Base-by-base conservation (phyloP, 2,888 invertebrate genomes). In the Blastobasis lacticolella region DNA sequence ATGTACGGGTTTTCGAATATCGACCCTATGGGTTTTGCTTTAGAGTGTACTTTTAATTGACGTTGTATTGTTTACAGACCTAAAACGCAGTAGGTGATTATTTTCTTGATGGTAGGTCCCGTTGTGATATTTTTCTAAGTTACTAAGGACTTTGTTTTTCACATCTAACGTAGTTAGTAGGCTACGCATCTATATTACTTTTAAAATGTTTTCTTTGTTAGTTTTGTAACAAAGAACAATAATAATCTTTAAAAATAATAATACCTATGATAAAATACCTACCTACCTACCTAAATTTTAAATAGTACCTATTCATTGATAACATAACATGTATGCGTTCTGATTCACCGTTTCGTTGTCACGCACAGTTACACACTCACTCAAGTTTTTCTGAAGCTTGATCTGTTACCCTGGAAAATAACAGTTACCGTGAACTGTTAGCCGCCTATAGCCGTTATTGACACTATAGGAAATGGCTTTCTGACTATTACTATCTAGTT, bases 101-200 rank as follows among this genome's bases (percentile, higher is more conserved):
- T 66, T 67, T 66, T 62, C 59, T 65, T 58, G 63, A 62, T 66
- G 63, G 65, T 65, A 67, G 58, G 61, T 69, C 67, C 71, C 70
- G 73, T 72, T 72, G 66, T 67, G 63, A 64, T 67, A 64, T 63
- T 63, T 42, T 42, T 5, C 8, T 5, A 10, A 8, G 6, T 42
- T 42, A 8, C 1, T 38, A 37, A 37, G 7, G 37, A 3, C 23
- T 23, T 23, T 23, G 23, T 23, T 23, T 23, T 23, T 23, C 23
- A 23, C 23, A 23, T 23, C 23, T 23, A 23, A 23, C 23, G 23
- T 23, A 23, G 23, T 23, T 23, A 23, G 10, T 47, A 45, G 46
- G 44, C 42, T 23, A 46, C 41, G 1, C 41, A 41, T 41, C 1
- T 2, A 7, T 41, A 41, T 9, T 9, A 41, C 41, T 41, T 8